Evolutionary conservation across 2,888 invertebrate genomes (phyloP), one percentile per base, ranked within the genome.

Genomic region (Nematopogon swammerdamellus): DNA sequence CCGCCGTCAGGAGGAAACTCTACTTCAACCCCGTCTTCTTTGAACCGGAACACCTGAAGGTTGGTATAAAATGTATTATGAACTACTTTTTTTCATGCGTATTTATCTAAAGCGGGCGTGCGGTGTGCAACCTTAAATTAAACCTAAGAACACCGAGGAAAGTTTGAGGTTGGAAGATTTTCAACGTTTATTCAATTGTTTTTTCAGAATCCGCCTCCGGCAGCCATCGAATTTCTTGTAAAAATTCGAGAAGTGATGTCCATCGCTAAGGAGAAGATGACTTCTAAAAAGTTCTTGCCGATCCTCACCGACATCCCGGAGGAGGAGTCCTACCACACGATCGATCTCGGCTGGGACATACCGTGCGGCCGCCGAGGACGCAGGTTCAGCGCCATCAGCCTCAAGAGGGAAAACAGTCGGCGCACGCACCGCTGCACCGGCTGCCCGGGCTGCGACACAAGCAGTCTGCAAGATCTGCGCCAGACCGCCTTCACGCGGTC

Each of bases 1-100:
- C 64, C 67, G 63, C 63, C 0, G 82, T 86, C 6, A 80, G 92
- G 51, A 85, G 87, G 58, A 92, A 93, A 62, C 73, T 94, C 3
- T 93, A 92, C 64, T 94, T 94, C 61, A 94, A 93, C 70, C 93
- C 93, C 0, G 92, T 93, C 1, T 95, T 93, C 67, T 93, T 95
- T 61, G 95, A 95, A 67, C 88, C 88, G 1, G 92, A 93, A 63
- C 74, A 91, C 53, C 72, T 95, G 48, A 81, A 89, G 83, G 92
- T 92, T 80, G 79, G 72, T 66, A 25, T 6, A 25, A 6, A 25
- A 6, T 25, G 8, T 25, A 25, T 25, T 8, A 25, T 25, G 25
- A 25, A 46, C 25, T 50, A 30, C 45, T 55, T 36, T 18, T 51
- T 55, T 49, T 47, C 8, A 46, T 14, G 3, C 25, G 25, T 25